Conservation (phyloP, 2,797 vertebrate species). For the Nannoperca australis region DNA sequence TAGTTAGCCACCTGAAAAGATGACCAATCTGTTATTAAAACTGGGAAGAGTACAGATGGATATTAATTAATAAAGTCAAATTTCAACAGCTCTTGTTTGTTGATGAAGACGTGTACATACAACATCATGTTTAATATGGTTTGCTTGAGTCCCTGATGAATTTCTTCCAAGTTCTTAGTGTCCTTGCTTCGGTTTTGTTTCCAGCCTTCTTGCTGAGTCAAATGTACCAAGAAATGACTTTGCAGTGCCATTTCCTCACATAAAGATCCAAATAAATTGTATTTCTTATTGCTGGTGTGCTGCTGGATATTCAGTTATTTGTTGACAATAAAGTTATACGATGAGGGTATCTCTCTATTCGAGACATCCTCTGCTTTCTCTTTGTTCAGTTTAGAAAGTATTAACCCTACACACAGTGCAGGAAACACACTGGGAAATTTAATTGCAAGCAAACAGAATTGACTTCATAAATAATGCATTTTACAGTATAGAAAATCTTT, state of each 20-base stretch:
- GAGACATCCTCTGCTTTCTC: not conserved
- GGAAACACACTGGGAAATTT: not conserved
- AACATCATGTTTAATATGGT: not conserved
- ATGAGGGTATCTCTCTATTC: not conserved
- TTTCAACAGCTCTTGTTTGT: not conserved
- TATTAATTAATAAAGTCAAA: not conserved
- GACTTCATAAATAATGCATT: conserved; percentile 27
- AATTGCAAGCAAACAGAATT: not conserved
- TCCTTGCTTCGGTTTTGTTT: not conserved
- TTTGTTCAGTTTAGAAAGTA: conserved; percentile 14
- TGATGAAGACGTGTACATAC: not conserved
- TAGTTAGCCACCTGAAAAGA: not conserved
- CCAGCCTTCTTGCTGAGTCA: conserved; percentile 15
- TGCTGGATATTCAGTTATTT: conserved; percentile 6
- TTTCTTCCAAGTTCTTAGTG: not conserved
- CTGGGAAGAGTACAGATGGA: not conserved
- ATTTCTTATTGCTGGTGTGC: not conserved
- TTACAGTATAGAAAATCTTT: conserved; percentile 24
- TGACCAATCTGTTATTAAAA: not conserved
- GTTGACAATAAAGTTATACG: not conserved
- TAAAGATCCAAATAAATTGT: not conserved
- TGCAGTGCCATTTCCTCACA: not conserved
- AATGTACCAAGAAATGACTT: conserved; percentile 15
- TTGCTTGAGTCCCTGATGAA: not conserved
- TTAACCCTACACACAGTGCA: not conserved